These are phyloP conservation scores for Corvus hawaiiensis DNA, from an alignment of 2,113 vertebrate species.

Conservation along the genomic window DNA sequence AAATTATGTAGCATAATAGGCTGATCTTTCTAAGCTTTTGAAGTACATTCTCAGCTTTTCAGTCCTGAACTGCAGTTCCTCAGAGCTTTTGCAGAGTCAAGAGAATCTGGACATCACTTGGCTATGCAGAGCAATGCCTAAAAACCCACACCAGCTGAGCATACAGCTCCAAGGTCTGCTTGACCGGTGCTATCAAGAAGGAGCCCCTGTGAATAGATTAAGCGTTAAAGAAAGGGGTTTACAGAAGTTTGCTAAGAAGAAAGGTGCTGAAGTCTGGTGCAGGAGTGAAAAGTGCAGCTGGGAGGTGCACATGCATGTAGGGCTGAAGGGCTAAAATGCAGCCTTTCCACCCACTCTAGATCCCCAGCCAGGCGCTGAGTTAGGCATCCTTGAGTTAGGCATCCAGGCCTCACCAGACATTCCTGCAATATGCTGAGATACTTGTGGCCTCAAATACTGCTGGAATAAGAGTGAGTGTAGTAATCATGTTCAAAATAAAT, in stretches of 20 bases:
- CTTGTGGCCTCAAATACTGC: neutral
- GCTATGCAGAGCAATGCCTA: neutral
- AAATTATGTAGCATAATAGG: neutral
- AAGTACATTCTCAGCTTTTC: neutral
- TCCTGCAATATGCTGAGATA: neutral
- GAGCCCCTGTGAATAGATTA: neutral
- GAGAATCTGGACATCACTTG: neutral
- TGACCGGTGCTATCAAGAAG: neutral
- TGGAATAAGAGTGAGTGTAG: neutral
- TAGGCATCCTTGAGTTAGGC: neutral
- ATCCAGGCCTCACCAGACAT: neutral
- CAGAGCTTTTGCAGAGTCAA: neutral
- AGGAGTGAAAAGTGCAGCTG: neutral
- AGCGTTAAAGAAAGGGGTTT: neutral
- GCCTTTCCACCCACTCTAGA: neutral
- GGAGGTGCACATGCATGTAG: accelerated
- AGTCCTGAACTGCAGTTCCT: neutral
- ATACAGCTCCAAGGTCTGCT: neutral
- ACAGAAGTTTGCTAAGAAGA: neutral
- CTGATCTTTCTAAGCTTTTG: neutral
- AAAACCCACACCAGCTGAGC: neutral
- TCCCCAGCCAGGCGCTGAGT: neutral
- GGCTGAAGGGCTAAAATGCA: neutral
- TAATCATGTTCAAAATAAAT: neutral
- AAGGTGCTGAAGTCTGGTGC: neutral